Conservation (phyloP, 2,888 invertebrate genomes). For the Oscheius sp. region DNA sequence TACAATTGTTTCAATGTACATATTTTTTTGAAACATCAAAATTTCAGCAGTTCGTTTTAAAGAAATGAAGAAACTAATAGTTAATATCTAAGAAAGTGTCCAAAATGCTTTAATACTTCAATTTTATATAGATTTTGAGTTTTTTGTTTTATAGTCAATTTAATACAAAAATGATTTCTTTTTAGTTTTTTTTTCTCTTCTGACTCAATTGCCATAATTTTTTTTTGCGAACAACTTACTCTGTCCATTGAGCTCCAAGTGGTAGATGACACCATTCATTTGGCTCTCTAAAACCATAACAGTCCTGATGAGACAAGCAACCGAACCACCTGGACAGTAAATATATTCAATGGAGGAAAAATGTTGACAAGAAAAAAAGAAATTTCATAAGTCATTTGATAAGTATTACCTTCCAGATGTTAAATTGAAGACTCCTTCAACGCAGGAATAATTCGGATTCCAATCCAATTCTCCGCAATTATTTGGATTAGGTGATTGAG, state of each 20-base stretch:
- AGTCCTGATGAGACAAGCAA: constrained; percentile 1
- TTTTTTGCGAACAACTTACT: background rate
- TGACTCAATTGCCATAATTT: no score
- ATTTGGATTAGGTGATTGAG: background rate
- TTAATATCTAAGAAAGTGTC: no score
- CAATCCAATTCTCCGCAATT: background rate
- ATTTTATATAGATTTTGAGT: no score
- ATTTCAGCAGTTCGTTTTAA: no score
- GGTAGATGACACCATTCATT: constrained; percentile 23
- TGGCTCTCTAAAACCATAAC: constrained; percentile 6
- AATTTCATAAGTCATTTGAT: background rate
- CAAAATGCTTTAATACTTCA: no score
- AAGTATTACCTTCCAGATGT: constrained; percentile 11
- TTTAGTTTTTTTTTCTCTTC: no score
- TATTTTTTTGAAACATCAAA: no score
- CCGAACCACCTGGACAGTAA: background rate
- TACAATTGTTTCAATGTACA: no score
- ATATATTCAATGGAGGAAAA: background rate
- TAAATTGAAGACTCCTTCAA: constrained; percentile 6
- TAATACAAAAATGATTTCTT: no score
- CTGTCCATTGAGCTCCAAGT: constrained; percentile 5
- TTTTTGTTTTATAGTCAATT: no score
- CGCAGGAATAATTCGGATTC: constrained; percentile 25
- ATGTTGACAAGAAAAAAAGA: background rate
- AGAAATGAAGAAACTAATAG: no score